Evolutionary conservation across 2,888 invertebrate species (phyloP).

Genomic region (Plusia festucae): DNA sequence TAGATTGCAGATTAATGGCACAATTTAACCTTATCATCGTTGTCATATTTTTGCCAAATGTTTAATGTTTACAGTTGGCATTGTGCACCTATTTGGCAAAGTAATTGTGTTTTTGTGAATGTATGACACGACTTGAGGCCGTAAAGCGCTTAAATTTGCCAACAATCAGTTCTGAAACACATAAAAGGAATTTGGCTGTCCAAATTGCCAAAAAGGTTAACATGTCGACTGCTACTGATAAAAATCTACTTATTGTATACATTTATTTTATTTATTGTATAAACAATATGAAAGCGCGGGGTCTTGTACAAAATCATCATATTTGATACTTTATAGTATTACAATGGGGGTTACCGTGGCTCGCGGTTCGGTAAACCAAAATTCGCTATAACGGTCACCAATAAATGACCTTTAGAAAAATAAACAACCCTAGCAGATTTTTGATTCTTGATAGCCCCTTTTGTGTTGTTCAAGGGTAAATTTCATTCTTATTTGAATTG

Average conservation of each 20-base stretch:
- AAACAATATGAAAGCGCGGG: too few relatives aligned
- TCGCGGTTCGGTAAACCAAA: too few relatives aligned
- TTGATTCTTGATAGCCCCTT: too few relatives aligned
- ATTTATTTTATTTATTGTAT: too few relatives aligned
- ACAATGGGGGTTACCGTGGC: too few relatives aligned
- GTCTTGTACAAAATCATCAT: too few relatives aligned
- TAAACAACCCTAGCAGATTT: too few relatives aligned
- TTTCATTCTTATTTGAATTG: too few relatives aligned
- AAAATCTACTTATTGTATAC: neutral
- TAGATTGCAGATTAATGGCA: neutral
- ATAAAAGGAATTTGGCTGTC: neutral
- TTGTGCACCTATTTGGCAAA: neutral
- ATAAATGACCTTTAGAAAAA: too few relatives aligned
- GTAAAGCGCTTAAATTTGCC: neutral
- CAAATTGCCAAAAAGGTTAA: neutral
- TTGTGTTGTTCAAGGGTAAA: too few relatives aligned
- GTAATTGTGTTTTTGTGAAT: constrained; percentile 3
- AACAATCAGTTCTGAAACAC: neutral
- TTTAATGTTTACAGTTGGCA: constrained; percentile 2
- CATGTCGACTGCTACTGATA: neutral
- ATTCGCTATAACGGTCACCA: too few relatives aligned
- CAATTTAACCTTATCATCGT: constrained; percentile 9
- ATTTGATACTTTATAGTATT: too few relatives aligned
- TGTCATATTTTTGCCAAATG: constrained; percentile 12
- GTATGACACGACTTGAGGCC: neutral